Evolutionary conservation across 2,888 invertebrate species (phyloP).

Genomic region (Leptinotarsa peninsularis): DNA sequence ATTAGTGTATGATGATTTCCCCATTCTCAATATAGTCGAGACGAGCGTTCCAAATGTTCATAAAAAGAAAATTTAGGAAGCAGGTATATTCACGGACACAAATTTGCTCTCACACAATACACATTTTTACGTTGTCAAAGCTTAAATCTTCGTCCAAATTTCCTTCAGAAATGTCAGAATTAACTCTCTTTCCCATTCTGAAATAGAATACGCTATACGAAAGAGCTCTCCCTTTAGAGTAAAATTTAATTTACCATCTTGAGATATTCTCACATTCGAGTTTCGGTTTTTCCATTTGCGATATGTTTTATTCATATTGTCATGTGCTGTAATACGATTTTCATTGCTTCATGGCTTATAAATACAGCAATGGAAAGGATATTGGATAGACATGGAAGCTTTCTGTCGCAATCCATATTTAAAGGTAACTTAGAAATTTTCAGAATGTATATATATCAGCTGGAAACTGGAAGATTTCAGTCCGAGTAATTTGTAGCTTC

Average conservation of each 20-base stretch:
- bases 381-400: constrained; percentile 6
- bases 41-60: neutral
- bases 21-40: too few relatives aligned
- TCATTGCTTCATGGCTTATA: constrained; percentile 7
- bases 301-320: constrained; percentile 15
- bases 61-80: neutral
- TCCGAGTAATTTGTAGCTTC: too few relatives aligned
- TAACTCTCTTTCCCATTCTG: constrained; percentile 1
- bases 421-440: neutral
- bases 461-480: too few relatives aligned
- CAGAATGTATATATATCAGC: neutral
- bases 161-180: constrained; percentile 17
- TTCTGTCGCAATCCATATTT: neutral
- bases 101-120: constrained; percentile 8
- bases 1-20: too few relatives aligned
- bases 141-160: neutral
- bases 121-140: neutral
- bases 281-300: constrained; percentile 16
- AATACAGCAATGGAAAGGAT: neutral
- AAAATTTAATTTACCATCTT: constrained; percentile 23
- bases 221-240: constrained; percentile 9
- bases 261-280: constrained; percentile 1
- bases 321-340: constrained; percentile 13
- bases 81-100: constrained; percentile 4
- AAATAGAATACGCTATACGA: constrained; percentile 16